Evolutionary conservation across 2,797 vertebrate species (phyloP), one percentile per base, ranked within the genome.

Genomic region (Sebastes trivittatus): DNA sequence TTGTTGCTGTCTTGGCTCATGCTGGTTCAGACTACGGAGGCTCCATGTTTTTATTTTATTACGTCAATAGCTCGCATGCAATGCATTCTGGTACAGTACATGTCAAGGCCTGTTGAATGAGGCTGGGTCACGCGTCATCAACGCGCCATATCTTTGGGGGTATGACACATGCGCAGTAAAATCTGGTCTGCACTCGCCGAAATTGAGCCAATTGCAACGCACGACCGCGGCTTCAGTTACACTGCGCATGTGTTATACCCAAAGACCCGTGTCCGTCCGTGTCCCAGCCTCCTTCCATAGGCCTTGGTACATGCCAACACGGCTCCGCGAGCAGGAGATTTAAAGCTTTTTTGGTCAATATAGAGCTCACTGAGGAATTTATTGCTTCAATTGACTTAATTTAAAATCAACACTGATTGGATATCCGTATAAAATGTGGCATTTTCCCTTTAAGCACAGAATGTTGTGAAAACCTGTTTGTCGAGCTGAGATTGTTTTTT

Each of bases 401-500:
- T 8, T 36, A 36, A 27, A 16, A 27, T 59, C 25, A 59, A 29
- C 56, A 27, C 14, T 29, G 56, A 29, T 59, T 29, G 16, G 25
- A 8, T 13, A 22, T 63, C n/a, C 61, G 9, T 7, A 36, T 13
- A 34, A n/a, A 20, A 11, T 20, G 32, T 62, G 10, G 1, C 10
- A 7, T 2, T 34, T 34, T 34, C 60, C 60, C 60, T 62, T 42
- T 92, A 84, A 88, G 81, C 72, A 77, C 73, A 62, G 80, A 88
- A 73, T 78, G 42, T 69, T 87, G 72, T 73, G 66, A 89, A 88
- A 88, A 84, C 52, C 20, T n/a, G 52, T 88, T 90, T 78, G 72
- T 84, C 65, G 72, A 63, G 32, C 42, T 77, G 70, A 80, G 63
- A 79, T 72, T n/a, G 60, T 52, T 81, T 75, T 76, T 49, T 76